Percentiles rank a stretch among this genome's conserved stretches.
phyloP scores from a whole-genome alignment of 2,113 vertebrate species.

The Bubo blakistoni region DNA sequence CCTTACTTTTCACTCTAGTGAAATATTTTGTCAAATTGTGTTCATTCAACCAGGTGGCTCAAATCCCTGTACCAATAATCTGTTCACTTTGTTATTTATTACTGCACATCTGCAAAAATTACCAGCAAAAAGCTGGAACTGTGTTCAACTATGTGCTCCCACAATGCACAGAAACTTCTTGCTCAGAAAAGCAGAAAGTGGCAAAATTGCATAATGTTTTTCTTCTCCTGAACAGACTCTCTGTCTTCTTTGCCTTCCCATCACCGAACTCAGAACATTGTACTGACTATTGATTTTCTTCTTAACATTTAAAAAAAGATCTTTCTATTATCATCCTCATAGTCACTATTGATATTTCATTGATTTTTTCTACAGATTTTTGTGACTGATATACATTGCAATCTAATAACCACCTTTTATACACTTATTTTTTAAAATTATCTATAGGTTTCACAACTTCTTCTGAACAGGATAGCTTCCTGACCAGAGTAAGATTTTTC shows the following conservation, averaged over 20 bases:
- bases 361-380: neutral
- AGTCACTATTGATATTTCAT: neutral
- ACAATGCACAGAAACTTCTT: neutral
- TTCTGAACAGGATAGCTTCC: neutral
- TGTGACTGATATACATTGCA: neutral
- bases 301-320: neutral
- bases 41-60: neutral
- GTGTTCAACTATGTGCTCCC: neutral
- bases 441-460: neutral
- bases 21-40: neutral
- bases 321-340: too few species aligned
- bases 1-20: neutral
- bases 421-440: neutral
- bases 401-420: neutral
- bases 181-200: neutral
- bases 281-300: accelerated
- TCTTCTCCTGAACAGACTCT: neutral
- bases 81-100: neutral
- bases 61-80: neutral
- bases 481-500: neutral
- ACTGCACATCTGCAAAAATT: neutral
- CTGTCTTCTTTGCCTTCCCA: neutral
- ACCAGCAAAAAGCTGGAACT: neutral
- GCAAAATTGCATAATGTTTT: neutral
- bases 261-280: neutral